Base-by-base conservation (phyloP, 2,888 invertebrate species). In the Agapostemon virescens region DNA sequence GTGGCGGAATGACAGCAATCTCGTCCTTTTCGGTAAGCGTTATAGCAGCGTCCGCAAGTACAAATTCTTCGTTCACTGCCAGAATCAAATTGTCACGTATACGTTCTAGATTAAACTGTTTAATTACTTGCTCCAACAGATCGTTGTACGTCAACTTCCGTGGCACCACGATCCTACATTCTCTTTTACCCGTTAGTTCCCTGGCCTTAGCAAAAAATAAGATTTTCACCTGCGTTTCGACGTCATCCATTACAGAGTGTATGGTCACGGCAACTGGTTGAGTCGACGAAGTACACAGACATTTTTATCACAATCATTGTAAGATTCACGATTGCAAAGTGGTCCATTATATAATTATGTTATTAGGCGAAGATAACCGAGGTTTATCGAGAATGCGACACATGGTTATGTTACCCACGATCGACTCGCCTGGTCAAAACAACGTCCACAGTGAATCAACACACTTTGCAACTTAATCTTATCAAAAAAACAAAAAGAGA, bases 131-230 rank as follows among this genome's bases (percentile, higher is more conserved):
- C 13, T 95, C 92, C n/a, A 96, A 90, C 5, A 98, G 93, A 68
- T 95, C 93, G 5, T 92, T 85, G 83, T 95, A 95, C 30, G 93
- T 93, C 63, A 95, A 93, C 81, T 93, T 93, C 15, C 92, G 90
- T 11, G 94, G 93, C 9, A 96, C 88, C 26, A 90, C 88, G 58
- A 96, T 90, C 20, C 90, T 92, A 9, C 94, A 93, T 89, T 95
- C 95, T 67, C 93, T 93, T 52, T 94, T 93, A 64, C 97, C 97
- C 33, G 95, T 95, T 74, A 98, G 93, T 92, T 98, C 98, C 90
- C 97, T 96, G 55, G 98, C 96, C 94, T 96, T 96, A 0, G 98
- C 98, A 93, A 98, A 98, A 93, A 98, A 98, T 88, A 98, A 93
- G 78, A 98, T 89, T 92, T 95, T 96, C 66, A 97, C 94, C 52